These are phyloP conservation scores for Ptychochromis oligacanthus DNA, from an alignment of 2,113 vertebrate species.

Conservation along the genomic window DNA sequence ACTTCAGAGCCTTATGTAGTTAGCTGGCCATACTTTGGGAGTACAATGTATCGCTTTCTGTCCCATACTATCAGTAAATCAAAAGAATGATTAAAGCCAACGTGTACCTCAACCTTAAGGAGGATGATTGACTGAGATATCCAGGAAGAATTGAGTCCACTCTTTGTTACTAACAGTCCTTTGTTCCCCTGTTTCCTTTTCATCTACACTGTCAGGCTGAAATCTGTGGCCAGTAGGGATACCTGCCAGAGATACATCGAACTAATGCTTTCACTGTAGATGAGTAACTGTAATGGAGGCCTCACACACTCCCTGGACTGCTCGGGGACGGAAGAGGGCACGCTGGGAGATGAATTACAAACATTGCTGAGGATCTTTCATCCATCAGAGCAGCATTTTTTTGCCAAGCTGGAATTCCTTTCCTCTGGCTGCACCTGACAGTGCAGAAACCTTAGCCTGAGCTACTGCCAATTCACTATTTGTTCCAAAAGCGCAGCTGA, in stretches of 20 bases:
- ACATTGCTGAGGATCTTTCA: conserved; percentile 53
- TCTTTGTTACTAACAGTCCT: conserved; percentile 21
- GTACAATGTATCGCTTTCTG: conserved; percentile 55
- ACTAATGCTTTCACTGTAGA: conserved; percentile 25
- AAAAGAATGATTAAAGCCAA: conserved; percentile 27
- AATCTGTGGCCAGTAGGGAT: conserved; percentile 20
- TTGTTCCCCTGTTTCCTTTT: conserved; percentile 18
- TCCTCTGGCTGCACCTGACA: conserved; percentile 63
- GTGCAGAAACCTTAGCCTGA: conserved; percentile 58
- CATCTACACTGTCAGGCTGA: conserved; percentile 5
- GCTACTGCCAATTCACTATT: conserved; percentile 14
- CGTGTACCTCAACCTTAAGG: conserved; percentile 3
- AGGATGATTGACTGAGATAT: conserved; percentile 39
- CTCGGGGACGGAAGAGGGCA: conserved; percentile 41
- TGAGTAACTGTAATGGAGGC: conserved; percentile 38
- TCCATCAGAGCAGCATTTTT: conserved; percentile 52
- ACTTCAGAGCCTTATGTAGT: conserved; percentile 35
- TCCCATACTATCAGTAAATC: conserved; percentile 34
- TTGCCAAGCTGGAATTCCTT: conserved; percentile 61
- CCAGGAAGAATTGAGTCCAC: conserved; percentile 8
- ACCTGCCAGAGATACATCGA: conserved; percentile 19
- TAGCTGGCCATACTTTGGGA: conserved; percentile 12
- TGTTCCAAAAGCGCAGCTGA: conserved; percentile 52
- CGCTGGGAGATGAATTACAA: conserved; percentile 61
- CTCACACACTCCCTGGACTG: conserved; percentile 26